phyloP scores from a whole-genome alignment of 2,888 invertebrate species.

The Drosophila infuscata region DNA sequence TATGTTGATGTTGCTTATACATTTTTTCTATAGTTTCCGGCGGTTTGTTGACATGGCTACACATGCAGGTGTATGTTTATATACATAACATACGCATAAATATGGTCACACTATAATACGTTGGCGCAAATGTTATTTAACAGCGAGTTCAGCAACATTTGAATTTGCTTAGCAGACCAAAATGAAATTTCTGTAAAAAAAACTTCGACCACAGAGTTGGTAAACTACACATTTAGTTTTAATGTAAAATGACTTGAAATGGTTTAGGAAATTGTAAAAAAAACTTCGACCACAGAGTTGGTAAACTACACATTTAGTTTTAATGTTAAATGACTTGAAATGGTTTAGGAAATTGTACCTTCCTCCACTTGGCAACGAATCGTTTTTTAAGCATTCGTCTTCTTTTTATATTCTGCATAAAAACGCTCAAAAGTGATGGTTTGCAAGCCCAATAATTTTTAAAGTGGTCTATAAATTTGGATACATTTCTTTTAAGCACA shows the following conservation, averaged over 20 bases:
- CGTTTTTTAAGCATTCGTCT: neutral
- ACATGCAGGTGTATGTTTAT: slow-evolving; percentile 2
- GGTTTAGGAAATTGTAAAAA: neutral
- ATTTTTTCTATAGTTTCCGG: slow-evolving; percentile 42
- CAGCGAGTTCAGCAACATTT: neutral
- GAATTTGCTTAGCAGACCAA: neutral
- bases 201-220: neutral
- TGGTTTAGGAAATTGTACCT: neutral
- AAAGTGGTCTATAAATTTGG: neutral
- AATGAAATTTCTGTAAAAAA: neutral
- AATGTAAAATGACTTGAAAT: neutral
- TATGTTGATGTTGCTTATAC: slow-evolving; percentile 8
- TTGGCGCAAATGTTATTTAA: slow-evolving; percentile 10
- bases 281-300: neutral
- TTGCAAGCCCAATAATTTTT: neutral
- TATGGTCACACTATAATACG: slow-evolving; percentile 28
- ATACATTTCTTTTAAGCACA: neutral
- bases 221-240: neutral
- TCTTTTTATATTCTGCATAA: neutral
- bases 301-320: neutral
- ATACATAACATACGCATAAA: slow-evolving; percentile 4
- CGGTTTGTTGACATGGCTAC: slow-evolving; percentile 45
- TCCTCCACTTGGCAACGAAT: neutral
- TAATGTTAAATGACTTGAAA: neutral
- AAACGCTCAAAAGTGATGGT: neutral